Conservation (phyloP, 2,113 vertebrate species). For the Dinomys branickii region DNA sequence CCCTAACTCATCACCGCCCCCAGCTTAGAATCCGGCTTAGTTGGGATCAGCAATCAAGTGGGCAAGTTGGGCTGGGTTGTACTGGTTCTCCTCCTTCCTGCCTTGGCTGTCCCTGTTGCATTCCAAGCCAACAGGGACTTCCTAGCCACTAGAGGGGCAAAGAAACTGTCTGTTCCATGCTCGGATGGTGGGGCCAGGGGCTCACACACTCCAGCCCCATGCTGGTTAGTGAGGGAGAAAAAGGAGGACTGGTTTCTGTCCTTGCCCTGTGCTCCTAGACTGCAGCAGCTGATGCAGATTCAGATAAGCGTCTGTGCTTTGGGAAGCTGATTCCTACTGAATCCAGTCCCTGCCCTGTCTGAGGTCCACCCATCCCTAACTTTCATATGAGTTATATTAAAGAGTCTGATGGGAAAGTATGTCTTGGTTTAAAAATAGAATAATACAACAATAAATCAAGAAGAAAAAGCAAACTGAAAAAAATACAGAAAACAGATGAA, state of each 20-base stretch:
- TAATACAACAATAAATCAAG: conserved; percentile 86
- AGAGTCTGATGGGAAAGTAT: conserved; percentile 80
- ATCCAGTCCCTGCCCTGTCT: conserved; percentile 71
- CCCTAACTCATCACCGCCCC: neutral
- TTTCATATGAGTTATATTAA: conserved; percentile 85
- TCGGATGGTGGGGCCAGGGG: neutral
- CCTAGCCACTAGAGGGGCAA: neutral
- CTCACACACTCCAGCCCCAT: neutral
- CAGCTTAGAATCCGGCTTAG: neutral
- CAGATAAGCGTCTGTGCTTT: conserved; percentile 74
- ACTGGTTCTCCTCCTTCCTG: neutral
- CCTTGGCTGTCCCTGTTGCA: neutral
- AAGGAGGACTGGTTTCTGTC: neutral
- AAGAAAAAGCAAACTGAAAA: conserved; percentile 82
- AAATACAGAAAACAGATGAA: conserved; percentile 85
- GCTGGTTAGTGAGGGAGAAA: neutral
- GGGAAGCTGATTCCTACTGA: conserved; percentile 65
- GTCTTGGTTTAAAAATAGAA: conserved; percentile 89
- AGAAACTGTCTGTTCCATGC: neutral
- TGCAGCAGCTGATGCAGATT: conserved; percentile 37
- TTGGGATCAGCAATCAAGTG: neutral
- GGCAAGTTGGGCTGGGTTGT: neutral
- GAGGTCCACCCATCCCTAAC: conserved; percentile 81
- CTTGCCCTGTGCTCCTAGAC: conserved; percentile 55
- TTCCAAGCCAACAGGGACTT: neutral